Evolutionary conservation across 1,140 invertebrate genomes (phyloP).

Genomic region (Harlomillsia oculata): DNA sequence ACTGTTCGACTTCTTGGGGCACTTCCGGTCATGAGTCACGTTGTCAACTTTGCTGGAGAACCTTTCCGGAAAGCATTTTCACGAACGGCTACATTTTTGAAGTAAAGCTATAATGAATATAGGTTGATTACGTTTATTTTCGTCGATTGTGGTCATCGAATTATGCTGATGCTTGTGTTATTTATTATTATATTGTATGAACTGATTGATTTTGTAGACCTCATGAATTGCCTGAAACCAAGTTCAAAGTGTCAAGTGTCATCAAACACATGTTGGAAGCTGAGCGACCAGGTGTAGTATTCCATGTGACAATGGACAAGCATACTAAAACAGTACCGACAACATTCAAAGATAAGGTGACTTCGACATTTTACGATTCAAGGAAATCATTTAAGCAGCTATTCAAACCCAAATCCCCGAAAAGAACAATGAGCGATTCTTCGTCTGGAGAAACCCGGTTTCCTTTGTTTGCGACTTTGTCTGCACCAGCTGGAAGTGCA

Average conservation of each 20-base stretch:
- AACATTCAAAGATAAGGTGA: constrained; percentile 1
- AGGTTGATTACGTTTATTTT: neutral
- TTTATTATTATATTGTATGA: neutral
- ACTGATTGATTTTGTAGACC: neutral
- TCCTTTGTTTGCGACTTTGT: neutral
- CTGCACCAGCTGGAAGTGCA: neutral
- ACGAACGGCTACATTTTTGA: neutral
- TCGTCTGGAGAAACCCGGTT: too few relatives aligned
- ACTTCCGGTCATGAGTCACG: neutral
- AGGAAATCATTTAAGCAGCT: neutral
- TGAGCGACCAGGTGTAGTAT: neutral
- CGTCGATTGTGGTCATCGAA: neutral
- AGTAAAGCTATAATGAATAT: neutral
- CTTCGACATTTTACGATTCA: neutral
- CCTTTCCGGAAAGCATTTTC: neutral
- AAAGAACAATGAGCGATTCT: neutral
- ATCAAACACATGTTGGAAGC: neutral
- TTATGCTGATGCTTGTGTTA: neutral
- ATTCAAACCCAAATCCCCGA: neutral
- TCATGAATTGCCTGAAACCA: neutral
- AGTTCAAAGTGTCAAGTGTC: neutral
- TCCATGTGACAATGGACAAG: neutral
- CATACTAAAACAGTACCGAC: neutral
- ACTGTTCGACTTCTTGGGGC: neutral
- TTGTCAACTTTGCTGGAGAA: constrained; percentile 3